These are phyloP conservation scores for Lipotes vexillifer DNA, from an alignment of 2,113 vertebrate species.

Conservation along the genomic window DNA sequence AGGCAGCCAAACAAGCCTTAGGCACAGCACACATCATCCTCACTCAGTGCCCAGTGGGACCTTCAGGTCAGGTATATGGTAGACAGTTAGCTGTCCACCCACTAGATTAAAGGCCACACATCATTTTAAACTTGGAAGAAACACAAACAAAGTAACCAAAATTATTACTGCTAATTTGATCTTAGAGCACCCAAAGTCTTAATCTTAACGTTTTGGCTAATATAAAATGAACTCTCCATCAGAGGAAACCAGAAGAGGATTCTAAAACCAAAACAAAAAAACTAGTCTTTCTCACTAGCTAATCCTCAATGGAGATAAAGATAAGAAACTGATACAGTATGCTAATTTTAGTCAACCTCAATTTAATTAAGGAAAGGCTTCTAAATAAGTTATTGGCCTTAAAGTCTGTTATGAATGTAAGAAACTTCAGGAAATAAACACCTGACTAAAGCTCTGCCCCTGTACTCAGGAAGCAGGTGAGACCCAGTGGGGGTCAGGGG, in stretches of 20 bases:
- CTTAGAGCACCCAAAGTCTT: not conserved
- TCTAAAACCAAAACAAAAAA: not conserved
- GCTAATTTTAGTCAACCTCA: not conserved
- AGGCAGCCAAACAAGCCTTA: not conserved
- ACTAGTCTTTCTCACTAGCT: not conserved
- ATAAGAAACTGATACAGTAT: not conserved
- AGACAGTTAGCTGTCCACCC: not conserved
- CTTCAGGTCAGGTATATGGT: not conserved
- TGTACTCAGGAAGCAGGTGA: not conserved
- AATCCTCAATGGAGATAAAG: not conserved
- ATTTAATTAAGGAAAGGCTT: not conserved
- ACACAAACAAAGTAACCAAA: not conserved
- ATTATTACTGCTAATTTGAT: not conserved
- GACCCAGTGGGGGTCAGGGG: not conserved
- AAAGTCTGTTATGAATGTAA: not conserved
- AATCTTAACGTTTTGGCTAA: not conserved
- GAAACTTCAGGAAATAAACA: not conserved
- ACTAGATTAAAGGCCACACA: not conserved
- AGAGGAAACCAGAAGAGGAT: not conserved
- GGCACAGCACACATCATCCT: not conserved
- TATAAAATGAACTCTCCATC: not conserved
- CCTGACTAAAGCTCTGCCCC: not conserved
- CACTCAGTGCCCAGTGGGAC: too few species aligned
- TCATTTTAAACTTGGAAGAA: not conserved
- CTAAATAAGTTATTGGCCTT: not conserved